Base-by-base conservation (phyloP, 1,140 invertebrate genomes). In the Hestina assimilis region DNA sequence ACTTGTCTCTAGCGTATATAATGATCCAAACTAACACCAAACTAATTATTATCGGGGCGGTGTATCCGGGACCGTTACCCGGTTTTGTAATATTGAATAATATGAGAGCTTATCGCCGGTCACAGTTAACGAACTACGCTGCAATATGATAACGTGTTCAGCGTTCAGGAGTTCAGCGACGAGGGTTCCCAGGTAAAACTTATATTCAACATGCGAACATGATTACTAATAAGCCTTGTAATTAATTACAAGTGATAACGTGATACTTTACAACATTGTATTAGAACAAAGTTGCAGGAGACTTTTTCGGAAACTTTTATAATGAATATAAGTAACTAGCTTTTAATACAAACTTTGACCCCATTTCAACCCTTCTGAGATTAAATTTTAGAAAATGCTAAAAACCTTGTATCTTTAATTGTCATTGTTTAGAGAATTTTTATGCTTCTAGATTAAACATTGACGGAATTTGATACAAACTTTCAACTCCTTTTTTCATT, bases 51-150 rank as follows among this genome's bases (percentile, higher is more conserved):
- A 28, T 9, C n/a, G n/a, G n/a, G 15, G 42, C 42, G 6, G 15
- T 45, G 26, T 45, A 45, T 45, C 23, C 23, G 9, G 24, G 42
- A 12, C 17, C 23, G 24, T 3, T 19, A 9, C 6, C 31, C 33
- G 4, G 15, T 38, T 9, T n/a, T n/a, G 4, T 45, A 20, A 52
- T 41, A 52, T 52, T 52, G 38, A 52, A 52, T 51, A 40, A 51
- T 41, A 52, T 23, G 21, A 12, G 35, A 29, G 38, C 48, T 52
- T 52, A 29, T 20, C 48, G 38, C 24, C 35, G 11, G 38, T 23
- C 48, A 23, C 24, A 52, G 38, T 29, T 52, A 28, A 29, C 38
- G 29, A 52, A 41, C 48, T 41, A 41, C 35, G 21, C 19, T 4
- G 7, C 15, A 14, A 38, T 7, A 4, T 19, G 6, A 38, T 38